Percentiles rank a stretch among this genome's conserved stretches.
These are phyloP conservation scores for Pachyrhynchus sulphureomaculatus DNA, from an alignment of 1,140 invertebrate species.

Conservation along the genomic window DNA sequence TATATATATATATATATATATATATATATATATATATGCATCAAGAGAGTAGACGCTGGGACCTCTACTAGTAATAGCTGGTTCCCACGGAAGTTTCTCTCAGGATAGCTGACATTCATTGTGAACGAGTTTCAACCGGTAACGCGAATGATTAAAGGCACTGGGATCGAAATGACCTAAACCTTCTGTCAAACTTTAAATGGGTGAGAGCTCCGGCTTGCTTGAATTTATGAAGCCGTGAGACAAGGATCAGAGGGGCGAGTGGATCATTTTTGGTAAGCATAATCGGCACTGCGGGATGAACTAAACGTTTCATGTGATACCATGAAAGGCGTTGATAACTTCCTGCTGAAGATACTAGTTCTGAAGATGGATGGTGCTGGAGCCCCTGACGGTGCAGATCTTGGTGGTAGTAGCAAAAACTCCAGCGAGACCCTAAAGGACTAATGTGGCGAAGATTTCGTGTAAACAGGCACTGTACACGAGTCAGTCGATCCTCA, in stretches of 20 bases:
- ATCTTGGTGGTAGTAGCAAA: slow-evolving; percentile 89
- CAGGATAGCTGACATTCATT: slow-evolving; percentile 62
- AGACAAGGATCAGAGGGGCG: slow-evolving; percentile 63
- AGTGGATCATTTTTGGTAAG: slow-evolving; percentile 90
- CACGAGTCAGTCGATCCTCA: slow-evolving; percentile 88
- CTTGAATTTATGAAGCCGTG: slow-evolving; percentile 61
- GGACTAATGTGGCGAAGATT: slow-evolving; percentile 89
- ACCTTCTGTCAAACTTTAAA: slow-evolving; percentile 91
- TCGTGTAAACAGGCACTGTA: slow-evolving; percentile 88
- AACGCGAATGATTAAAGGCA: slow-evolving; percentile 86
- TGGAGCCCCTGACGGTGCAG: slow-evolving; percentile 77
- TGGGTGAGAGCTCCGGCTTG: slow-evolving; percentile 73
- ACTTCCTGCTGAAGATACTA: slow-evolving; percentile 85
- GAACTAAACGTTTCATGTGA: slow-evolving; percentile 75
- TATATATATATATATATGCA: no score
- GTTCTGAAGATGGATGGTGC: slow-evolving; percentile 87
- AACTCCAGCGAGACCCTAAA: slow-evolving; percentile 81
- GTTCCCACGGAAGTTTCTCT: slow-evolving; percentile 89
- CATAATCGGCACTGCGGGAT: slow-evolving; percentile 86
- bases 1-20: no score
- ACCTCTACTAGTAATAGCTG: slow-evolving; percentile 88
- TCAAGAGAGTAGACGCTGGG: no score
- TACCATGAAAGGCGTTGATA: no score
- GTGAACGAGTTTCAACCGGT: slow-evolving; percentile 64
- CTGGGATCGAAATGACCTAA: slow-evolving; percentile 75